A percentile compares a stretch with the other conserved stretches of the same genome.
These are phyloP conservation scores for Xiphias gladius DNA, from an alignment of 2,113 vertebrate species.

Conservation along the genomic window DNA sequence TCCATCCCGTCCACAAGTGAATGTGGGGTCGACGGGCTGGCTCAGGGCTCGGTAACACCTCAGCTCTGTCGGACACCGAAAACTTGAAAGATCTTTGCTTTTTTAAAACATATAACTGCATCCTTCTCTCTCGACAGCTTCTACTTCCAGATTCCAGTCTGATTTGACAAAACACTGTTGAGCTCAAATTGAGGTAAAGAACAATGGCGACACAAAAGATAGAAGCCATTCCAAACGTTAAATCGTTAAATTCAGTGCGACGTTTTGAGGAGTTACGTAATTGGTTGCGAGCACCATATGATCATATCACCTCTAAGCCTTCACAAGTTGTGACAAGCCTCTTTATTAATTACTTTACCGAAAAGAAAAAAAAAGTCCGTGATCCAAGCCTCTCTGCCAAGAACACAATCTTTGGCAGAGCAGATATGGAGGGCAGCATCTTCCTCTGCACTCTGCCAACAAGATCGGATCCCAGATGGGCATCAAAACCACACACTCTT, in stretches of 20 bases:
- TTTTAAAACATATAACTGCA: neutral
- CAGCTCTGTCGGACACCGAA: conserved; percentile 9
- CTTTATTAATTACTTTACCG: conserved; percentile 53
- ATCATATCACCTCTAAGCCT: conserved; percentile 46
- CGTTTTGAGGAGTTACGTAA: conserved; percentile 11
- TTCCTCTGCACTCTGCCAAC: conserved; percentile 58
- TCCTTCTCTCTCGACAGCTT: neutral
- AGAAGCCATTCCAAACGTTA: neutral
- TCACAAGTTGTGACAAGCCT: conserved; percentile 44
- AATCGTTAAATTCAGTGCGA: neutral
- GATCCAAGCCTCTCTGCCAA: conserved; percentile 45
- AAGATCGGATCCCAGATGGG: conserved; percentile 69
- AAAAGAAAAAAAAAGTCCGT: conserved; percentile 20
- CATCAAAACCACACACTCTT: conserved; percentile 34
- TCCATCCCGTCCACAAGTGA: conserved; percentile 35
- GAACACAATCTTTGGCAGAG: conserved; percentile 55
- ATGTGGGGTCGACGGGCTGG: conserved; percentile 15
- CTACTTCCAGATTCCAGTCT: neutral
- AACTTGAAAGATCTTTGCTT: conserved; percentile 12
- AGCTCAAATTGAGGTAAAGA: neutral
- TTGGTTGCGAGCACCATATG: conserved; percentile 7
- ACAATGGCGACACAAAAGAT: neutral
- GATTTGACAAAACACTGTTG: neutral
- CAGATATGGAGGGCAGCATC: conserved; percentile 43
- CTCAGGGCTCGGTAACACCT: conserved; percentile 9